Evolutionary conservation across 1,140 invertebrate genomes (phyloP), one percentile per base, ranked within the genome.

Genomic region (Sycophaga agraensis): DNA sequence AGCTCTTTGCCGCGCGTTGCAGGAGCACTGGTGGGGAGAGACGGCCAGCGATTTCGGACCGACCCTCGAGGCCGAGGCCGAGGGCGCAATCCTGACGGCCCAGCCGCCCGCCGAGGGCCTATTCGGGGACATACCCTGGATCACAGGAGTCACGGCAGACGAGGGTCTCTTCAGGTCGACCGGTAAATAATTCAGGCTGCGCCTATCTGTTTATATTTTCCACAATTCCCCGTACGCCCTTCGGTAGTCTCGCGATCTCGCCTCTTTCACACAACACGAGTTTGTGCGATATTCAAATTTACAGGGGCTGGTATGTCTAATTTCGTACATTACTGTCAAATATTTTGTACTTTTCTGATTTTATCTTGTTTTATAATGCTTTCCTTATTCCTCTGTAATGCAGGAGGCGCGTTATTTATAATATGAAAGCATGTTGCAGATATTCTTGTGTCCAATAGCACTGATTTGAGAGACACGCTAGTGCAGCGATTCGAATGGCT

Each of bases 91-190:
- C 1, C 24, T 81, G 22, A 76, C 71, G 6, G 24, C 43, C 19
- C 51, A 31, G 43, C 49, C 35, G 9, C 43, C 76, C 5, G 31
- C 58, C 24, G 45, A 70, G 0, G 64, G 66, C n/a, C 24, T 65
- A 26, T 76, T 74, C 40, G 63, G 70, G 14, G 73, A 79, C 46
- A 71, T 80, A 59, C 78, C 79, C 6, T 73, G 68, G 63, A 73
- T 81, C 34, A 65, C 69, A 6, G 74, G 74, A 16, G 34, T 75
- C 0, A 64, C 63, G 3, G 19, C 59, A 21, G 73, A 78, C 24
- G 80, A 81, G 66, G 76, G 77, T 26, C 43, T 76, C 14, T 1
- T 60, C 0, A 68, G 60, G 21, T 58, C 69, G 5, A 21, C 63
- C 16, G 61, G 76, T 78, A 70, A 64, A 59, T 67, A 48, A 39